Evolutionary conservation across 1,140 invertebrate genomes (phyloP), one percentile per base, ranked within the genome.

Genomic region (Capitella teleta): DNA sequence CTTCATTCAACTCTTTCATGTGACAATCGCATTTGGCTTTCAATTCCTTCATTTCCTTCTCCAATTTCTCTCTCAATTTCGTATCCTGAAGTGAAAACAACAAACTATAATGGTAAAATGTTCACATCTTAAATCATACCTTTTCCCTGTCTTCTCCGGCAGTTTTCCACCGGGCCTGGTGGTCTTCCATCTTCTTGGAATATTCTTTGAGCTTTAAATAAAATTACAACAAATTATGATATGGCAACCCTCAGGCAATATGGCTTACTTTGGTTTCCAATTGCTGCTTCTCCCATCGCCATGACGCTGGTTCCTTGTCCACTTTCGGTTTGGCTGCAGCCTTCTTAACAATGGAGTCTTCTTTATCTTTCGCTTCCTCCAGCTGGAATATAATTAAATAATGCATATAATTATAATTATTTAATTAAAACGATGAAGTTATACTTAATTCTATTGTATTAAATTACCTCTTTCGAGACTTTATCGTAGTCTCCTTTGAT

Each of bases 241-340:
- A n/a, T n/a, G n/a, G n/a, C n/a, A n/a, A n/a, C n/a, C n/a, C n/a
- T n/a, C n/a, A n/a, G n/a, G n/a, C n/a, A n/a, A n/a, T n/a, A n/a
- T n/a, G n/a, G n/a, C n/a, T n/a, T n/a, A n/a, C n/a, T 36, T 51
- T 49, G 25, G 41, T 55, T 24, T 51, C 53, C 48, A 54, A 19
- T 16, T 54, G 48, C 36, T 51, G 49, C 49, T 51, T 54, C 36
- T 54, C 53, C 48, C 53, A 51, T 25, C 48, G 36, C 48, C 53
- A 51, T 18, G 49, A 47, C 5, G 49, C 42, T 28, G 49, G 38
- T 25, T 50, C 43, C 28, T 45, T 48, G 36, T 38, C 40, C 37
- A 25, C 24, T 24, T 32, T 49, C 25, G 34, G 19, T 23, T 52
- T 30, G 24, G 24, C 36, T 14, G 36, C n/a, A n/a, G n/a, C n/a